Evolutionary conservation across 1,140 invertebrate genomes (phyloP).

Genomic region (Melitaea cinxia): DNA sequence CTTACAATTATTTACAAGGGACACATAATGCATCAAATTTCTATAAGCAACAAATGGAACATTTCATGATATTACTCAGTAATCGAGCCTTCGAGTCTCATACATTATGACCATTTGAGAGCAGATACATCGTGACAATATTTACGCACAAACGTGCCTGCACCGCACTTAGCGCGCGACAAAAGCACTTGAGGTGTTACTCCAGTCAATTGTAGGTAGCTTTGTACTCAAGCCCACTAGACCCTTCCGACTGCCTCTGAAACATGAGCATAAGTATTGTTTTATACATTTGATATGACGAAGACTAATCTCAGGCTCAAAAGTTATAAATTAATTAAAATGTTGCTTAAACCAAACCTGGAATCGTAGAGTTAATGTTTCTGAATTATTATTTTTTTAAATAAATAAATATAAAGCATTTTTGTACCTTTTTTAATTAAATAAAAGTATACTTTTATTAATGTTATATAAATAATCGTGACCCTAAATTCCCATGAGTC

Average conservation of each 20-base stretch:
- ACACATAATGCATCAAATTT: no score
- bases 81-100: background rate
- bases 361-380: no score
- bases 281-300: slow-evolving; percentile 11
- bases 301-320: slow-evolving; percentile 1
- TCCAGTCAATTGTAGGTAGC: slow-evolving; percentile 71
- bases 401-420: background rate
- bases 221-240: slow-evolving; percentile 57
- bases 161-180: slow-evolving; percentile 57
- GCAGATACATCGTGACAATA: slow-evolving; percentile 49
- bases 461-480: no score
- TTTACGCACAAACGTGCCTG: slow-evolving; percentile 58
- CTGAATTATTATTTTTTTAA: no score
- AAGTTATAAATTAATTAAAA: background rate
- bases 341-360: no score
- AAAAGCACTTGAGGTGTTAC: slow-evolving; percentile 62
- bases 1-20: no score
- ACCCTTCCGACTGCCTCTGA: slow-evolving; percentile 52
- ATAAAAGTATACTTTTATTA: background rate
- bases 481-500: no score
- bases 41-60: no score
- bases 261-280: slow-evolving; percentile 20
- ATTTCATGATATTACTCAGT: no score
- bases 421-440: background rate
- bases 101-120: slow-evolving; percentile 13